A percentile compares a stretch with the other conserved stretches of the same genome.
These are phyloP conservation scores for Sinocyclocheilus maitianheensis DNA, from an alignment of 2,113 vertebrate genomes.

Conservation along the genomic window DNA sequence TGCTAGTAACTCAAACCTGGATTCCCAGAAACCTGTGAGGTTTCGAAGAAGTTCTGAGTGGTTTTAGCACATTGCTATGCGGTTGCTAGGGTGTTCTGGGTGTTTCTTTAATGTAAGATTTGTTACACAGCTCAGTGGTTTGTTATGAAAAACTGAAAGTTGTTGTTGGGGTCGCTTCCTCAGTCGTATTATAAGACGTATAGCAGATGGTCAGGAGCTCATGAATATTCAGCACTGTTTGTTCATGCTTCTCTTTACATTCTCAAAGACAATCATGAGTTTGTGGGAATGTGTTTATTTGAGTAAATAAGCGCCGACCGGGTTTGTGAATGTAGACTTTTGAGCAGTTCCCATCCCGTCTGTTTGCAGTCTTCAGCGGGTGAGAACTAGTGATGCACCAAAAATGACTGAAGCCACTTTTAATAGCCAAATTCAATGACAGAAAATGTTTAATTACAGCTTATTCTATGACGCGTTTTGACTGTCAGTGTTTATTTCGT, in stretches of 20 bases:
- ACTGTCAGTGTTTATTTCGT: no score
- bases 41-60: background rate
- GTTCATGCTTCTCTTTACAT: conserved; percentile 24
- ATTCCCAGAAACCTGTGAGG: background rate
- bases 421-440: no score
- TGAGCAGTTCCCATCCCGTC: background rate
- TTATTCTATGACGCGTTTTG: no score
- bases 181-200: conserved; percentile 37
- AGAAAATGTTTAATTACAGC: background rate
- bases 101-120: background rate
- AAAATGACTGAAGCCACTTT: background rate
- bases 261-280: background rate
- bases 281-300: conserved; percentile 23
- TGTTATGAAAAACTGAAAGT: background rate
- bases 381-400: background rate
- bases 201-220: conserved; percentile 42
- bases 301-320: background rate
- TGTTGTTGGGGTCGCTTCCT: background rate
- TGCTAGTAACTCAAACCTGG: background rate
- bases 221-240: conserved; percentile 45
- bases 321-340: background rate
- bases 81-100: no score
- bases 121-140: background rate
- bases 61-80: background rate
- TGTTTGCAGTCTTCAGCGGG: background rate